Evolutionary conservation across 2,797 vertebrate species (phyloP).

Genomic region (Typhlichthys eigenmanni): DNA sequence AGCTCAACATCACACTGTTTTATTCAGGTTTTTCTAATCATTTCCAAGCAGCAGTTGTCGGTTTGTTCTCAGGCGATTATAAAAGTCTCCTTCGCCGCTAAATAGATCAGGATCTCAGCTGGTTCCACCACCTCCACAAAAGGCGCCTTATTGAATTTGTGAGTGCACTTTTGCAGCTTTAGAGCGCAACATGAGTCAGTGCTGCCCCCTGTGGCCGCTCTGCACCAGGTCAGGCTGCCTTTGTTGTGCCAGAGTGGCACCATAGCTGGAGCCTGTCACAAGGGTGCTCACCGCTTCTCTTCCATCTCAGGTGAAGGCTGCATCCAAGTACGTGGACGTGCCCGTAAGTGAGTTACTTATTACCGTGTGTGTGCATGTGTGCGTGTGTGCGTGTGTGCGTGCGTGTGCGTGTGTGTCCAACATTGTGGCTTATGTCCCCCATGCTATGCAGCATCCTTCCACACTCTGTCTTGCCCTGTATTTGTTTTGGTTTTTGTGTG

Average conservation of each 20-base stretch:
- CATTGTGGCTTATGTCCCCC: conserved; percentile 20
- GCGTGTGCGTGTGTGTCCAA: conserved; percentile 39
- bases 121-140: conserved; percentile 10
- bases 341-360: conserved; percentile 87
- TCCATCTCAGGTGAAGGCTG: conserved; percentile 90
- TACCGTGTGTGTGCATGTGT: conserved; percentile 19
- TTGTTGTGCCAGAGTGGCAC: conserved; percentile 30
- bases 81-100: conserved; percentile 5
- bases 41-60: background rate
- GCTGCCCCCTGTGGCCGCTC: conserved; percentile 12
- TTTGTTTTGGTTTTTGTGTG: conserved; percentile 9
- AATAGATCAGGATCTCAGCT: conserved; percentile 39
- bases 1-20: background rate
- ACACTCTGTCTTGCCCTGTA: conserved; percentile 1
- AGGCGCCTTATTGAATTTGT: conserved; percentile 33
- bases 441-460: background rate
- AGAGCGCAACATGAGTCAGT: conserved; percentile 14
- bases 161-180: conserved; percentile 38
- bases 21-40: background rate
- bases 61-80: conserved; percentile 1
- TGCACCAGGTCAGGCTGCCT: conserved; percentile 11
- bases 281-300: conserved; percentile 59
- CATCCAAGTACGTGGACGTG: conserved; percentile 99
- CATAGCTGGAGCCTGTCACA: conserved; percentile 24
- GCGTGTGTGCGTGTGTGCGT: conserved; percentile 4